Evolutionary conservation across 2,113 vertebrate genomes (phyloP), one percentile per base, ranked within the genome.

Genomic region (Nanorana parkeri): DNA sequence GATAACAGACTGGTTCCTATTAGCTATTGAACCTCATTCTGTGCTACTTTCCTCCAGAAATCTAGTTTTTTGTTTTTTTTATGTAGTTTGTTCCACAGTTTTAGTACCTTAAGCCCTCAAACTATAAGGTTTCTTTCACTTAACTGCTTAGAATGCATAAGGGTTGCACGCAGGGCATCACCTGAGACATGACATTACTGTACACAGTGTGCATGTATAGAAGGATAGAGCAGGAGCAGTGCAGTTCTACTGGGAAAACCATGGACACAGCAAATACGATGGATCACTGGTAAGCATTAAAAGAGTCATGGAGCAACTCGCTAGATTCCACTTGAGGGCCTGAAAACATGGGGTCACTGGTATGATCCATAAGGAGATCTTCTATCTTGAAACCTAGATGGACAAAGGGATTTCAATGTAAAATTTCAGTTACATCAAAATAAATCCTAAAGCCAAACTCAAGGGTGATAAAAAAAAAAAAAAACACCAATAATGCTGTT

Each of bases 311-410:
- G 26, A 11, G 11, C 7, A 13, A 1, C 5, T 64, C 58, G 28
- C 17, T 24, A 51, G 3, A 16, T 24, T 52, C 24, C 24, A 51
- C 36, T 3, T 20, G n/a, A 7, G 2, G 36, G 8, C 10, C 2
- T 20, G 61, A 32, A 5, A 78, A 1, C 47, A 78, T 67, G 19
- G 76, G 76, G 61, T 78, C 76, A 4, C 11, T 67, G 23, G 2
- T 20, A 5, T 60, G 47, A 78, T 67, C 23, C 32, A 78, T 55
- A 1, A 78, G 13, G 10, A 66, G 0, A 17, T 67, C 10, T 21
- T 67, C 41, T 23, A 67, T 17, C 4, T 13, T 20, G 26, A 67
- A 16, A 6, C 1, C 63, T 78, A 51, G 20, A 19, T 4, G 4
- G 17, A 36, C 2, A 26, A 67, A 52, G 54, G 28, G 52, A 21